phyloP scores from a whole-genome alignment of 2,888 invertebrate species.

The Pseudoips prasinana region DNA sequence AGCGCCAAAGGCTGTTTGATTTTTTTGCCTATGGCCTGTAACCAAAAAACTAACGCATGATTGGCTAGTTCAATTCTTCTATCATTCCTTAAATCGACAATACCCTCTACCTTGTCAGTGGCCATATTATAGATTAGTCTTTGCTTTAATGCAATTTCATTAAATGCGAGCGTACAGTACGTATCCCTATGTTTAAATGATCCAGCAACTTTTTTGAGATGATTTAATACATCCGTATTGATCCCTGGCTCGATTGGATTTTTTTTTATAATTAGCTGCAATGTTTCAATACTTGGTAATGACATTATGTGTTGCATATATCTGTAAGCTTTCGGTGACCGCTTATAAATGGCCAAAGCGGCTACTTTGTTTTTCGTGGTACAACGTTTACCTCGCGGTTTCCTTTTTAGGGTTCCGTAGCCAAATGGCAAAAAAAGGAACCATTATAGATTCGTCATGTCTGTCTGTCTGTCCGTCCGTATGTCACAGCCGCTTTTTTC shows the following conservation, averaged over 20 bases:
- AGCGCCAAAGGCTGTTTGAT: conserved; percentile 23
- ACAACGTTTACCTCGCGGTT: neutral
- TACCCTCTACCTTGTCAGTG: conserved; percentile 19
- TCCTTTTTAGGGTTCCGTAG: neutral
- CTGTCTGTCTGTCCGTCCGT: too few species aligned
- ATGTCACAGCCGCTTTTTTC: too few species aligned
- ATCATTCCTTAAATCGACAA: conserved; percentile 11
- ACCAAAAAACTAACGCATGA: conserved; percentile 23
- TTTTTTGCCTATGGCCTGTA: conserved; percentile 20
- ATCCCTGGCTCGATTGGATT: conserved; percentile 1
- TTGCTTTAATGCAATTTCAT: too few species aligned
- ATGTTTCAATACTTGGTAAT: conserved; percentile 3
- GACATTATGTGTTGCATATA: conserved; percentile 1
- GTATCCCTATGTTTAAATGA: conserved; percentile 6
- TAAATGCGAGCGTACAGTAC: conserved; percentile 17
- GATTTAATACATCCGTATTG: neutral
- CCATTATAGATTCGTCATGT: too few species aligned
- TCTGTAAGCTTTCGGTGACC: too few species aligned
- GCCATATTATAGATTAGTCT: conserved; percentile 7
- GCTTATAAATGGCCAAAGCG: too few species aligned
- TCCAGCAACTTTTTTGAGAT: conserved; percentile 3
- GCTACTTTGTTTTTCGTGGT: neutral
- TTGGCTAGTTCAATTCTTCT: too few species aligned
- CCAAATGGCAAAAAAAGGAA: too few species aligned
- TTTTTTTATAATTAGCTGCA: conserved; percentile 3